Percentiles rank a stretch among this genome's conserved stretches.
Evolutionary conservation across 1,140 invertebrate species (phyloP).

Genomic region (Amyelois transitella): DNA sequence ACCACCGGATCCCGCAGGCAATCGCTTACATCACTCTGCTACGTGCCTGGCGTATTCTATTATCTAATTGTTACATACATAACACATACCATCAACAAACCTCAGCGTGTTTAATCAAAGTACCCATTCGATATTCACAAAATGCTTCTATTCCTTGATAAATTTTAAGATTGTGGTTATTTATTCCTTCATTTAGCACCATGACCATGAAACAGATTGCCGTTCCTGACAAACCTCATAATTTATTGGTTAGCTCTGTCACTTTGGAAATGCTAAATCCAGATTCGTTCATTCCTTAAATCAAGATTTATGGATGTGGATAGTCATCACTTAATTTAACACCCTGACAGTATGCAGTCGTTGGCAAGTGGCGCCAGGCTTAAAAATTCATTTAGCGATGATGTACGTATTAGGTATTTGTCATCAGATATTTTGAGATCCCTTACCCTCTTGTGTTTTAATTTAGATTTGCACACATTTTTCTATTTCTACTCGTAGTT

Average conservation of each 20-base stretch:
- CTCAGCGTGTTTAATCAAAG: background rate
- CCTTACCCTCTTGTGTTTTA: too few species aligned
- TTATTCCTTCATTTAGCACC: background rate
- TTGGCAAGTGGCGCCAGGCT: background rate
- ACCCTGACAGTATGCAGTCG: background rate
- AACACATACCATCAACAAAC: background rate
- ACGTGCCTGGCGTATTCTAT: slow-evolving; percentile 37
- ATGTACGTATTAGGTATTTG: background rate
- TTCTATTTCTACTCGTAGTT: too few species aligned
- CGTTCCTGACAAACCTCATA: background rate
- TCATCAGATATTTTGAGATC: too few species aligned
- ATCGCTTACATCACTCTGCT: slow-evolving; percentile 61
- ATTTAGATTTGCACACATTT: too few species aligned
- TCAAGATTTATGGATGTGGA: background rate
- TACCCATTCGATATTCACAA: too few species aligned
- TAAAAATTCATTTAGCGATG: background rate
- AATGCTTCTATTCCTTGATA: background rate
- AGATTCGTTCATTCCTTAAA: background rate
- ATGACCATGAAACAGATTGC: background rate
- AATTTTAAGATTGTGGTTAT: background rate
- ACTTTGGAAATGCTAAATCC: background rate
- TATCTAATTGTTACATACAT: slow-evolving; percentile 11
- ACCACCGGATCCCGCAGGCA: slow-evolving; percentile 48
- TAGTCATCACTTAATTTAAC: background rate
- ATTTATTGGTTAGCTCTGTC: background rate